Evolutionary conservation across 2,888 invertebrate genomes (phyloP).

Genomic region (Coleophora flavipennella): DNA sequence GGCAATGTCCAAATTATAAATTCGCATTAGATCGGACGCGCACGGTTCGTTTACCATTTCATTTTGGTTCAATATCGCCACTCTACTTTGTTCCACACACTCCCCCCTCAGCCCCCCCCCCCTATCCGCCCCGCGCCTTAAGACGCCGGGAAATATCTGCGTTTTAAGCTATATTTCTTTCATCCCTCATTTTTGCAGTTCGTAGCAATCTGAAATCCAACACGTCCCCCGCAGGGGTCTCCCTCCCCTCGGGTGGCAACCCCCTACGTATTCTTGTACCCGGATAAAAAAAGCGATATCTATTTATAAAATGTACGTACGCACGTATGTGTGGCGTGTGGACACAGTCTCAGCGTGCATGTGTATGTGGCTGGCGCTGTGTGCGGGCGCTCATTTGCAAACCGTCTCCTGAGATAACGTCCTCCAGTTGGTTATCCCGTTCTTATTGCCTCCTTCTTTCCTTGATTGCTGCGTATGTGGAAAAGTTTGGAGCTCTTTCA

Average conservation of each 20-base stretch:
- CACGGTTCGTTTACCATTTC: conserved; percentile 73
- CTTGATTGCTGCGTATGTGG: conserved; percentile 66
- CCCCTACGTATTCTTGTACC: conserved; percentile 63
- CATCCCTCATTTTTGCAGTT: conserved; percentile 76
- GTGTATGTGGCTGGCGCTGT: conserved; percentile 32
- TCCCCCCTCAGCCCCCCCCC: conserved; percentile 44
- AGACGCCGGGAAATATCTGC: conserved; percentile 74
- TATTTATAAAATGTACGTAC: conserved; percentile 71
- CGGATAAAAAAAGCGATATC: conserved; percentile 73
- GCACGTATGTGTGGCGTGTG: conserved; percentile 55
- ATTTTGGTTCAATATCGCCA: conserved; percentile 73
- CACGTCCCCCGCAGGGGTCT: conserved; percentile 68
- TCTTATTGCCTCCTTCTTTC: conserved; percentile 68
- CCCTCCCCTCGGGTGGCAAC: conserved; percentile 56
- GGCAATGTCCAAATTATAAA: conserved; percentile 73
- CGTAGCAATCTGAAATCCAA: conserved; percentile 74
- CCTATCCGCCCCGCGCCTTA: conserved; percentile 59
- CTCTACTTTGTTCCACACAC: conserved; percentile 73
- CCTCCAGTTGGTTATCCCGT: conserved; percentile 68
- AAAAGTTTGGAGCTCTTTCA: conserved; percentile 57
- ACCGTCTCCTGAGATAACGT: conserved; percentile 72
- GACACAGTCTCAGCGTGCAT: conserved; percentile 53
- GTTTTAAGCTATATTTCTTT: conserved; percentile 76
- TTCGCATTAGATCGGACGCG: conserved; percentile 73
- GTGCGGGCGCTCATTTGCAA: conserved; percentile 69